Conservation (phyloP, 1,140 invertebrate genomes). For the Neocloeon triangulifer region DNA sequence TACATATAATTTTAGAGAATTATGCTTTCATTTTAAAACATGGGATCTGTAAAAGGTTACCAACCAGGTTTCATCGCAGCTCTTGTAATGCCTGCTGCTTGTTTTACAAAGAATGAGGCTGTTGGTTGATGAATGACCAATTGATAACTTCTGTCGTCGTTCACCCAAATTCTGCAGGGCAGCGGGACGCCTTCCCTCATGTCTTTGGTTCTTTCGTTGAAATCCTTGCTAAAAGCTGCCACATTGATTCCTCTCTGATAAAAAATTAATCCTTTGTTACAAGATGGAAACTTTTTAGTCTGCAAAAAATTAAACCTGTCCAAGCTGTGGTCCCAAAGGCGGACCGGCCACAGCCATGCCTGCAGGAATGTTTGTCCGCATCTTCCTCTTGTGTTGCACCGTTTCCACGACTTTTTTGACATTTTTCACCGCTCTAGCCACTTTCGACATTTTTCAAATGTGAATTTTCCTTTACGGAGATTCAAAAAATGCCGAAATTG, state of each 20-base stretch:
- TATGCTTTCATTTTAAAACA: slow-evolving; percentile 7
- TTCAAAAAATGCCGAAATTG: too few species aligned
- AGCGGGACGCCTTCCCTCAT: slow-evolving; percentile 84
- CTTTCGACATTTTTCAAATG: slow-evolving; percentile 45
- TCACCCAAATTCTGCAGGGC: slow-evolving; percentile 51
- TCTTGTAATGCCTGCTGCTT: slow-evolving; percentile 77
- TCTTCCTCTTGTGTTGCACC: slow-evolving; percentile 41
- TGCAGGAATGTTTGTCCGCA: slow-evolving; percentile 61
- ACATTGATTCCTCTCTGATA: slow-evolving; percentile 85
- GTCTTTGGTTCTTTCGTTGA: slow-evolving; percentile 82
- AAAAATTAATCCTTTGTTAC: too few species aligned
- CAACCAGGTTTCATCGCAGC: slow-evolving; percentile 55
- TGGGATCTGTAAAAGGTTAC: too few species aligned
- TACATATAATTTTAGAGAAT: too few species aligned
- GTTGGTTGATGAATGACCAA: slow-evolving; percentile 70
- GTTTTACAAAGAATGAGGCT: slow-evolving; percentile 66
- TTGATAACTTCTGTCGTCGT: slow-evolving; percentile 70
- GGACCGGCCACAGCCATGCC: slow-evolving; percentile 68
- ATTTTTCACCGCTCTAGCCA: slow-evolving; percentile 32
- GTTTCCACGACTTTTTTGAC: slow-evolving; percentile 46
- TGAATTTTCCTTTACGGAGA: too few species aligned
- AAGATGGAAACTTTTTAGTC: not conserved
- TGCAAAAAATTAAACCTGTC: too few species aligned
- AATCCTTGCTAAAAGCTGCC: slow-evolving; percentile 91
- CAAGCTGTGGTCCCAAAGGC: slow-evolving; percentile 75